Conservation (phyloP, 2,888 invertebrate genomes). For the Brachylomia viminalis region DNA sequence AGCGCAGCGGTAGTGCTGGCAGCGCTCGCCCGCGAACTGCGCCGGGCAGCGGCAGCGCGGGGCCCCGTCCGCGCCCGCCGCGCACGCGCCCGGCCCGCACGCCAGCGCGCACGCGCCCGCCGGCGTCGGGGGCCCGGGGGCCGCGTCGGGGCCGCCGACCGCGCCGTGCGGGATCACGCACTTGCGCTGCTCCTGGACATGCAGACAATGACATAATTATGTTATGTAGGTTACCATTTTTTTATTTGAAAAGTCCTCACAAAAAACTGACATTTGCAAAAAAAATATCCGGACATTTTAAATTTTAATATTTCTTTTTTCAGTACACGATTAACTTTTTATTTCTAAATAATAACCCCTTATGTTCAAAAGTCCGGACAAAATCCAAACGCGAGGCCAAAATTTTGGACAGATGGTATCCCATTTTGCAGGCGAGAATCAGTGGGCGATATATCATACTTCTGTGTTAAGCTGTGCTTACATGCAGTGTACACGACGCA, state of each 20-base stretch:
- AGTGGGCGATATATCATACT: not conserved
- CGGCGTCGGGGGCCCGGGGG: too few relatives aligned
- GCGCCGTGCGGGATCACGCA: constrained; percentile 72
- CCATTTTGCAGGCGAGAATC: not conserved
- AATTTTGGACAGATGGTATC: not conserved
- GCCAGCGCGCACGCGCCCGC: constrained; percentile 34
- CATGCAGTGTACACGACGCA: not conserved
- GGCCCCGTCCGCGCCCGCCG: constrained; percentile 90
- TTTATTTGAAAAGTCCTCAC: too few relatives aligned
- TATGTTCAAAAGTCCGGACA: too few relatives aligned
- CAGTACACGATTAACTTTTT: too few relatives aligned
- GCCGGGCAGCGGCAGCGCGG: constrained; percentile 62
- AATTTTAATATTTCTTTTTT: too few relatives aligned
- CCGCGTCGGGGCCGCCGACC: not conserved
- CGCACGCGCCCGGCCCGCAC: constrained; percentile 88
- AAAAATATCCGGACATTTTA: too few relatives aligned
- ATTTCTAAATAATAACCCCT: too few relatives aligned
- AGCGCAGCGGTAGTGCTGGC: constrained; percentile 81
- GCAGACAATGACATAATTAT: not conserved
- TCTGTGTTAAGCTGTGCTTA: not conserved
- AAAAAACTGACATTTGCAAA: too few relatives aligned
- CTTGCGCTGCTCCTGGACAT: constrained; percentile 68
- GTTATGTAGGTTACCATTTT: too few relatives aligned
- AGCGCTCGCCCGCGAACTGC: constrained; percentile 71
- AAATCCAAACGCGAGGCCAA: too few relatives aligned